Evolutionary conservation across 2,797 vertebrate species (phyloP).

Genomic region (Urosaurus nigricauda): DNA sequence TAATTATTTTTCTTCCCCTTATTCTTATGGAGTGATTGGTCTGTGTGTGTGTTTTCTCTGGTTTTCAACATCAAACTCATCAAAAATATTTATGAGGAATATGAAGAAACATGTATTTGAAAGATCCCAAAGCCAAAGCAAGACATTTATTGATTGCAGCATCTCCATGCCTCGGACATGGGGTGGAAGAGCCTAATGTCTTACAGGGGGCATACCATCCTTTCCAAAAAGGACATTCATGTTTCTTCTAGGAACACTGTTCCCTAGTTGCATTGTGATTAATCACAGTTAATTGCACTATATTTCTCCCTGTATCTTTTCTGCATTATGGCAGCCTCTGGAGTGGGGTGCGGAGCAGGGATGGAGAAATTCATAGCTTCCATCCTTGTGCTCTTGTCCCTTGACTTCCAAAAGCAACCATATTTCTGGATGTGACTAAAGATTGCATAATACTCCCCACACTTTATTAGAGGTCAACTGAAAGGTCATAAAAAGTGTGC

Average conservation of each 20-base stretch:
- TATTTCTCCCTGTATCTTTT: neutral
- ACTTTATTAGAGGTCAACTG: neutral
- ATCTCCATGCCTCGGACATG: neutral
- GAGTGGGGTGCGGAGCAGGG: neutral
- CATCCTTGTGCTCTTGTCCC: neutral
- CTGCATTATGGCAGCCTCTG: neutral
- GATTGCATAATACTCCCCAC: neutral
- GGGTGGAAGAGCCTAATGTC: neutral
- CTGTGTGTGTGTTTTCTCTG: neutral
- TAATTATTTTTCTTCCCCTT: neutral
- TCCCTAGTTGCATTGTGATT: neutral
- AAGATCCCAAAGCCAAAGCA: neutral
- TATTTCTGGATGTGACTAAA: neutral
- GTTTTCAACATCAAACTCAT: neutral
- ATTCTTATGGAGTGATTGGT: slow-evolving; percentile 10
- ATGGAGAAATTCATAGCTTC: neutral
- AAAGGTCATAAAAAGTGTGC: neutral
- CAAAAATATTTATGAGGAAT: neutral
- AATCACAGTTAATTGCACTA: too few relatives aligned
- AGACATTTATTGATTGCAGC: neutral
- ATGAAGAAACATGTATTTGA: neutral
- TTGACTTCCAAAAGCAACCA: neutral
- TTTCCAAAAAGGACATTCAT: neutral
- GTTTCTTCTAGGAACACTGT: neutral
- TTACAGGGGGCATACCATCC: neutral